Base-by-base conservation (phyloP, 2,888 invertebrate genomes). In the Caenorhabditis zanzibari region DNA sequence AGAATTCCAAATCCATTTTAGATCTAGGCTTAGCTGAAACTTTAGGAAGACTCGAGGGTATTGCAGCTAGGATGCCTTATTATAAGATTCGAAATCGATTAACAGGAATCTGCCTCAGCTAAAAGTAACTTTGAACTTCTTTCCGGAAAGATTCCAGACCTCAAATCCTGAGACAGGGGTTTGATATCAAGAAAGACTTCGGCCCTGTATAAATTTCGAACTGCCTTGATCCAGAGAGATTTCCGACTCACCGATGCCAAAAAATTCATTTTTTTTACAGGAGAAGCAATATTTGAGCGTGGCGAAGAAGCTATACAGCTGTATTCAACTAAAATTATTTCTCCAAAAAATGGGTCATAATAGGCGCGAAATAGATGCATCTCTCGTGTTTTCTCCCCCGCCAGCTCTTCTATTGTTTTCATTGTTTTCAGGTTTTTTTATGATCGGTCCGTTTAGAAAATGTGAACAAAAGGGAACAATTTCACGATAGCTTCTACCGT, bases 331-430 rank as follows among this genome's bases (percentile, higher is more conserved):
- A 26, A 52, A 66, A 52, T 66, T 35, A 52, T 66, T 52, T 24
- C 49, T 22, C 4, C n/a, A 52, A 69, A 69, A 68, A 69, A 69
- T 56, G 69, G 69, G 38, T 69, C 28, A 58, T 71, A 71, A 71
- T 47, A 71, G 47, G 71, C 58, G 41, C 26, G 44, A 71, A 59
- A 56, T 44, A 52, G 38, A 69, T 72, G 59, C 59, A 61, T 59
- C 59, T 58, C 28, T 28, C 28, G 47, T 64, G 26, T n/a, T 41
- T 26, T 32, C 32, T 6, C 2, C 38, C 12, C 49, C 47, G 47
- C 35, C 19, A 12, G 66, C 32, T 14, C 14, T 19, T 66, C 66
- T 35, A 63, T 68, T 68, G 52, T 52, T 9, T 52, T 35, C 22
- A 54, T 68, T 68, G 68, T 68, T 54, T 68, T 54, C 35, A 22